Evolutionary conservation across 92 coral and sea anemone genomes (phyloP), one percentile per base, ranked within the genome.

Genomic region (Diadumene lineata): DNA sequence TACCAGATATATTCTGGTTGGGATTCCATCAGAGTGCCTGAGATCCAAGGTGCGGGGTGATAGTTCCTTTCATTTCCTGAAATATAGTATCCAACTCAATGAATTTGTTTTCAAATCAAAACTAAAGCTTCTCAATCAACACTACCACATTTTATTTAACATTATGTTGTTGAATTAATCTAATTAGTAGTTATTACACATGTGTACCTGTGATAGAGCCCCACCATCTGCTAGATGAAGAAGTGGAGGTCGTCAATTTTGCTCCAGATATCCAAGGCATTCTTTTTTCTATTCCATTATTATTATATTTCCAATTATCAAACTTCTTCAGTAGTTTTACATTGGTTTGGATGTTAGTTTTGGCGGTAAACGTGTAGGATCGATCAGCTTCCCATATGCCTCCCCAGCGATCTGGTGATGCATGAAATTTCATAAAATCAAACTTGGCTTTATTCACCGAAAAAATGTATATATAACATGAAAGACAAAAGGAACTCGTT

Each of bases 41-140:
- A 34, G 0, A 91, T 91, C 97, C 97, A 91, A 0, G 92, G 92
- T 22, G 93, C 97, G 3, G 97, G 97, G 48, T 88, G 87, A 64
- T 80, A 84, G 7, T 16, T 21, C 62, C 60, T 79, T 18, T 72
- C 74, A 29, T 86, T 60, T 0, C 66, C 91, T 87, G 19, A 34
- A 58, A 25, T 48, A 34, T 32, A 28, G 61, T 26, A 7, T 38
- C 6, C 48, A 38, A 38, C 6, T 38, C 13, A 38, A 38, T 13
- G 13, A 13, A 38, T 4, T 4, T 38, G 48, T 4, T n/a, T n/a
- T n/a, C n/a, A n/a, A n/a, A n/a, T n/a, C n/a, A n/a, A n/a, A n/a
- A n/a, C n/a, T n/a, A n/a, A n/a, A n/a, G n/a, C n/a, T n/a, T n/a
- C n/a, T n/a, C n/a, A n/a, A n/a, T n/a, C n/a, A n/a, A n/a, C n/a